Evolutionary conservation across 2,113 vertebrate species (phyloP), one percentile per base, ranked within the genome.

Genomic region (Oxyura jamaicensis): DNA sequence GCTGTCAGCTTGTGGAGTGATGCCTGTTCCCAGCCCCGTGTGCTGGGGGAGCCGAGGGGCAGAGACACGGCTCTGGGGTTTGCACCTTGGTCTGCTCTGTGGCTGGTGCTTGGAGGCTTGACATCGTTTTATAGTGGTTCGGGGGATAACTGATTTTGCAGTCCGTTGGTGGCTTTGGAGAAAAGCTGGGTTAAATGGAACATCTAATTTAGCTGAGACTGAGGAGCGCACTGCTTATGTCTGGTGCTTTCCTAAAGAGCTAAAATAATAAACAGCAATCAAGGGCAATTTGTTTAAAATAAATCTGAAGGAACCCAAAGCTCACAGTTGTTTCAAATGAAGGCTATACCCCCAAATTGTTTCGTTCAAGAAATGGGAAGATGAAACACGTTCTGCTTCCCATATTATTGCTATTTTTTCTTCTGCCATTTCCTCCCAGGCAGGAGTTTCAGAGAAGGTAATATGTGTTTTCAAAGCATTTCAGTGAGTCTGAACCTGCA

Each of bases 61-160:
- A 25, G 50, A 52, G 22, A 23, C 50, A 25, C 23, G 12, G 48
- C 39, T 39, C 39, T 39, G 39, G 13, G 58, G 17, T 77, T 60
- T 36, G 2, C 0, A 0, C 1, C 0, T 65, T 19, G 65, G 7
- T 60, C 44, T 78, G 0, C 6, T 4, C 50, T 11, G 25, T 18
- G 53, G 22, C 46, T 36, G 28, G 21, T 23, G n/a, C 14, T 23
- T 3, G 20, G 23, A 23, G 13, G 50, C 23, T 25, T 52, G 50
- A 23, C 50, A 23, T 52, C 50, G 4, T 65, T 82, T 72, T 73
- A 25, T 55, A 48, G 65, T 55, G 29, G 15, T 66, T 52, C 23
- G 19, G 55, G 68, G 33, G 33, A 28, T 12, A 75, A 69, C 41
- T 39, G 7, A 15, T 63, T 85, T 50, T 69, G 22, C 60, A 16